A percentile compares a stretch with the other conserved stretches of the same genome.
Evolutionary conservation across 2,113 vertebrate species (phyloP).

Genomic region (Hippocampus barbouri): DNA sequence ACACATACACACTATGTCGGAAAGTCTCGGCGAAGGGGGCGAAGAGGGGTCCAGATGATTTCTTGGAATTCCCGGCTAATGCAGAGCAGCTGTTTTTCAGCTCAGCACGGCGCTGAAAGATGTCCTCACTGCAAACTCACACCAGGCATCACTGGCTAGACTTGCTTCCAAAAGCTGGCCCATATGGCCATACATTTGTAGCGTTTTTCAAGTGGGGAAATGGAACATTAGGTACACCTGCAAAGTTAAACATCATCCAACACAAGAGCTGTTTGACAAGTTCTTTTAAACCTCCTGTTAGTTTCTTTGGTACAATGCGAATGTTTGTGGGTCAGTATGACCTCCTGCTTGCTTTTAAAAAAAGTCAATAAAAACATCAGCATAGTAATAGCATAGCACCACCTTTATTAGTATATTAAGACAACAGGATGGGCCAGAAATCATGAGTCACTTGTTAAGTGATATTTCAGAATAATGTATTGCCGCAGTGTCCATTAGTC

Average conservation of each 20-base stretch:
- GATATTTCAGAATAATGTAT: neutral
- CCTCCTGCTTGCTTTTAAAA: neutral
- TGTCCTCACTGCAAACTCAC: slow-evolving; percentile 48
- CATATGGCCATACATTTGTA: neutral
- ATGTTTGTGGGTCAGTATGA: neutral
- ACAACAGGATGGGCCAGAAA: neutral
- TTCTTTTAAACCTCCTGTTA: neutral
- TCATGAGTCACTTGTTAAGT: slow-evolving; percentile 2
- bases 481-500: neutral
- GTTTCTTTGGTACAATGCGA: neutral
- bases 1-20: slow-evolving; percentile 15
- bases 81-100: slow-evolving; percentile 63
- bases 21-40: slow-evolving; percentile 25
- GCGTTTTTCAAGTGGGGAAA: neutral
- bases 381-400: neutral
- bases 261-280: neutral
- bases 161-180: slow-evolving; percentile 7
- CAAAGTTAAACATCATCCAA: neutral
- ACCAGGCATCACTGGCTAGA: slow-evolving; percentile 26
- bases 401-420: neutral
- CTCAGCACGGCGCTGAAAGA: slow-evolving; percentile 39
- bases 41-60: slow-evolving; percentile 54
- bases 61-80: slow-evolving; percentile 66
- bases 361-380: neutral
- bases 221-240: neutral